Percentiles rank a stretch among this genome's conserved stretches.
These are phyloP conservation scores for Hoplias malabaricus DNA, from an alignment of 2,113 vertebrate species.

Conservation along the genomic window DNA sequence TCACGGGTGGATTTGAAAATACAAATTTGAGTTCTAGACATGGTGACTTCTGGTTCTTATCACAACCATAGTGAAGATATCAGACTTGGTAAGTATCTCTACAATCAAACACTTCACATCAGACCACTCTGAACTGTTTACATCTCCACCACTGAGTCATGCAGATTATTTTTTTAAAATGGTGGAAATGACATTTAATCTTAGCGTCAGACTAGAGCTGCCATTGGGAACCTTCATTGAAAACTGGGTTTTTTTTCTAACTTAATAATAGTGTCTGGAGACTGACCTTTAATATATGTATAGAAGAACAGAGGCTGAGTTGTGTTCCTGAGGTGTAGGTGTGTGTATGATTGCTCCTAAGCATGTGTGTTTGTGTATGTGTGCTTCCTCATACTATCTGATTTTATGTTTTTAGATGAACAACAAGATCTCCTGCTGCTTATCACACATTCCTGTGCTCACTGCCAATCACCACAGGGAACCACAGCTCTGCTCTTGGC, in stretches of 20 bases:
- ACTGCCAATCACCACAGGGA: conserved; percentile 23
- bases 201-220: background rate
- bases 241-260: background rate
- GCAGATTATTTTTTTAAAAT: too few relatives aligned
- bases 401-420: background rate
- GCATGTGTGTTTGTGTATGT: conserved; percentile 13
- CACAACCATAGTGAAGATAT: too few relatives aligned
- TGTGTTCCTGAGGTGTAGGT: background rate
- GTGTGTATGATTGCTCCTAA: background rate
- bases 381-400: background rate
- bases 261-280: background rate
- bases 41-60: too few relatives aligned
- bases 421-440: conserved; percentile 8
- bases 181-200: too few relatives aligned
- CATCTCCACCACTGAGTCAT: too few relatives aligned
- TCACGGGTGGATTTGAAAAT: too few relatives aligned
- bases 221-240: background rate
- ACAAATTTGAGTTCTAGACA: too few relatives aligned
- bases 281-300: background rate
- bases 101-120: too few relatives aligned
- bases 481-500: background rate
- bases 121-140: too few relatives aligned
- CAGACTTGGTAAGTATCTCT: too few relatives aligned
- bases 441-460: conserved; percentile 38
- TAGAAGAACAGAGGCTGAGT: background rate